A percentile compares a stretch with the other conserved stretches of the same genome.
Evolutionary conservation across 1,140 invertebrate genomes (phyloP).

Genomic region (Scylla paramamosain): DNA sequence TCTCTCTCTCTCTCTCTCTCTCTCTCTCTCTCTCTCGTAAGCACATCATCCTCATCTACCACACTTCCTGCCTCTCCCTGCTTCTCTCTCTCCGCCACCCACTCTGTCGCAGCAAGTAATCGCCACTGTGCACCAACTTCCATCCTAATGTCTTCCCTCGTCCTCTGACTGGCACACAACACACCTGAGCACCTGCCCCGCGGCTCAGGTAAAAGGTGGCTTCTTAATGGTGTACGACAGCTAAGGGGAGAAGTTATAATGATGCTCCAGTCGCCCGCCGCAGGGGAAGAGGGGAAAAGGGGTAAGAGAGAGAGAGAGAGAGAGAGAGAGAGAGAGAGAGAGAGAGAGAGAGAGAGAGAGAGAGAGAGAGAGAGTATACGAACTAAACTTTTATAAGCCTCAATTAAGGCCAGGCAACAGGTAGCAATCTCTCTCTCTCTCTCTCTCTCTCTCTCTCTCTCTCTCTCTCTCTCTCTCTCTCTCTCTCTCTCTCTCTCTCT

Average conservation of each 20-base stretch:
- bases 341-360: constrained; percentile 20
- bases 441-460: background rate
- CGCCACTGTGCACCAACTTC: background rate
- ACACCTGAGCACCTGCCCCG: background rate
- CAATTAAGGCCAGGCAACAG: background rate
- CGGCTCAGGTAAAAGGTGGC: background rate
- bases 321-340: constrained; percentile 13
- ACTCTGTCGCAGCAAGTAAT: background rate
- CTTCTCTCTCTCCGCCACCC: too few relatives aligned
- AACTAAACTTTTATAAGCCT: constrained; percentile 3
- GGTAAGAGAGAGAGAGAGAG: too few relatives aligned
- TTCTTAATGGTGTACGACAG: background rate
- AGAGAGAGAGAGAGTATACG: background rate
- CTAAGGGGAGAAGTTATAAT: constrained; percentile 13
- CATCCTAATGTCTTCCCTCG: background rate
- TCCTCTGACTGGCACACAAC: background rate
- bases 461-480: constrained; percentile 15
- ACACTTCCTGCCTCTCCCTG: too few relatives aligned
- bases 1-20: too few relatives aligned
- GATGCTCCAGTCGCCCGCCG: background rate
- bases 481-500: constrained; percentile 18
- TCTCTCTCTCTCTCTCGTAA: too few relatives aligned
- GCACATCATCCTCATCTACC: too few relatives aligned
- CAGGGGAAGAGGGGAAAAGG: too few relatives aligned
- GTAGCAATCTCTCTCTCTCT: background rate